Evolutionary conservation across 2,888 invertebrate genomes (phyloP).

Genomic region (Apodemia duryi): DNA sequence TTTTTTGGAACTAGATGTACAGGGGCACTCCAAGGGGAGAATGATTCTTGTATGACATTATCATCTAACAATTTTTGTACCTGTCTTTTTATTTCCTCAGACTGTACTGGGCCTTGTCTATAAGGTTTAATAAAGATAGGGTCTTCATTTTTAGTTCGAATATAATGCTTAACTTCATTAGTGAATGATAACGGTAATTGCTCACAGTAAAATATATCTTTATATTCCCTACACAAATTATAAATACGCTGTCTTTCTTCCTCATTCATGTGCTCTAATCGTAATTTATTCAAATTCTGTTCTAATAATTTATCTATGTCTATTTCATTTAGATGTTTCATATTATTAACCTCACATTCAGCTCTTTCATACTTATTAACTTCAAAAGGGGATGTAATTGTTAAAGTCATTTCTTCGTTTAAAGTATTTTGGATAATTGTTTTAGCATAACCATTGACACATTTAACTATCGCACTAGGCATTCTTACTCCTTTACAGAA

Average conservation of each 20-base stretch:
- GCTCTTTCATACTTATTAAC: conserved; percentile 12
- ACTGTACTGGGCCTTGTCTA: too few relatives aligned
- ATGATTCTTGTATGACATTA: too few relatives aligned
- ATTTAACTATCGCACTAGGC: conserved; percentile 20
- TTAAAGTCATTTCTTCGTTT: conserved; percentile 15
- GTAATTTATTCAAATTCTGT: conserved; percentile 23
- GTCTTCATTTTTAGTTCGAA: conserved; percentile 29
- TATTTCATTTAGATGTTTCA: neutral
- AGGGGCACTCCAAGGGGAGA: too few relatives aligned
- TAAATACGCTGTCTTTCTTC: conserved; percentile 25
- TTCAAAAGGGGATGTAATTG: conserved; percentile 14
- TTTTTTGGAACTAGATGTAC: too few relatives aligned
- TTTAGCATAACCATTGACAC: conserved; percentile 23
- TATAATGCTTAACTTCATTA: conserved; percentile 37
- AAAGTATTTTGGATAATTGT: conserved; percentile 13
- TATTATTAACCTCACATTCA: conserved; percentile 1
- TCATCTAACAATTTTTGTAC: too few relatives aligned
- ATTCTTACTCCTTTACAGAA: conserved; percentile 24
- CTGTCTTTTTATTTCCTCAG: too few relatives aligned
- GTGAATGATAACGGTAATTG: conserved; percentile 31
- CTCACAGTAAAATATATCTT: conserved; percentile 34
- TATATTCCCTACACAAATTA: conserved; percentile 30
- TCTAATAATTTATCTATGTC: neutral
- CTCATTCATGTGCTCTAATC: conserved; percentile 28
- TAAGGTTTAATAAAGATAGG: too few relatives aligned